Evolutionary conservation across 2,888 invertebrate genomes (phyloP).

Genomic region (Drosophila acutilabella): DNA sequence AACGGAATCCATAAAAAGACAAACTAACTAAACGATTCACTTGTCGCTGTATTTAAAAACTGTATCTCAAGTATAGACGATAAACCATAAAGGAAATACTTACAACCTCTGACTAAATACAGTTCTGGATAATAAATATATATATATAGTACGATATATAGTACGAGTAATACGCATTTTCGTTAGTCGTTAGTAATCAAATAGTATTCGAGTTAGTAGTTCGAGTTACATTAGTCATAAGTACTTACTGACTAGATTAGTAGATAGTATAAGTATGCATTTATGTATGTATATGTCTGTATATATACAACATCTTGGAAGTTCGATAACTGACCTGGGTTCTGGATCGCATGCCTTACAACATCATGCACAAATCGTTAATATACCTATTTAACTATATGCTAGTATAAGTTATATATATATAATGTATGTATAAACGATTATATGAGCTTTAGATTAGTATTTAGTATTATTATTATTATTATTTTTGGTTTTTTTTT

Average conservation of each 20-base stretch:
- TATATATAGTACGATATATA: constrained; percentile 31
- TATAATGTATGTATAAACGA: constrained; percentile 46
- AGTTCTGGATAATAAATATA: constrained; percentile 22
- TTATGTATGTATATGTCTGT: constrained; percentile 37
- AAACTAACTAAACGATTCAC: constrained; percentile 6
- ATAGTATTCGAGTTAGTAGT: constrained; percentile 60
- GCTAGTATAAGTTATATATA: constrained; percentile 19
- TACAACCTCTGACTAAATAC: constrained; percentile 54
- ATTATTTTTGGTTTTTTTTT: not conserved
- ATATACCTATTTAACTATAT: constrained; percentile 55
- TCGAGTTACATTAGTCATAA: constrained; percentile 60
- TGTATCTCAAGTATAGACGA: constrained; percentile 5
- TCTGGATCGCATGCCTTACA: constrained; percentile 69
- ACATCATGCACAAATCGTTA: constrained; percentile 69
- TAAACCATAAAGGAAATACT: constrained; percentile 37
- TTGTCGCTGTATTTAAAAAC: not conserved
- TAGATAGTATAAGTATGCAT: constrained; percentile 48
- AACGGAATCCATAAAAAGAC: constrained; percentile 31
- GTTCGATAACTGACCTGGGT: constrained; percentile 80
- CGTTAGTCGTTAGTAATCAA: constrained; percentile 45
- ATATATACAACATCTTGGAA: constrained; percentile 66
- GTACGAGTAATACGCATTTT: constrained; percentile 44
- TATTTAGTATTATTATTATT: constrained; percentile 17
- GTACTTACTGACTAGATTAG: constrained; percentile 55
- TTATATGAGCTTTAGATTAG: constrained; percentile 61